Base-by-base conservation (phyloP, 1,140 invertebrate species). In the Leptinotarsa defecta region DNA sequence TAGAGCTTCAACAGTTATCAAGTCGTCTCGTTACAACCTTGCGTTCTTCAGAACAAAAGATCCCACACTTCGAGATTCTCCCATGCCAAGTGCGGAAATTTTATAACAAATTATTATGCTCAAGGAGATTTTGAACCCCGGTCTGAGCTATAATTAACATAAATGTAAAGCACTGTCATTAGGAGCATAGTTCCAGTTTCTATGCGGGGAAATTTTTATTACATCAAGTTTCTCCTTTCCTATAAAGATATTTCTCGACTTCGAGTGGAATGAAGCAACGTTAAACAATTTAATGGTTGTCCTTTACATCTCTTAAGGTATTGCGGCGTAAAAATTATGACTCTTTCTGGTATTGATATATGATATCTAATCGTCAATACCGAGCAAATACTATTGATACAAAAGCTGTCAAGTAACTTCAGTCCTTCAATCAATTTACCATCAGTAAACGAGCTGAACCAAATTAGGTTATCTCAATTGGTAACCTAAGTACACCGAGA, bases 61-160 rank as follows among this genome's bases (percentile, higher is more conserved):
- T 78, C 77, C 74, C 77, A 78, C 77, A 78, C 70, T 78, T 71
- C 8, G 70, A 65, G 70, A 76, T 76, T 76, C 72, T 78, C 77
- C 74, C 77, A 78, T 74, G 74, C 65, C 71, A 74, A 78, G 74
- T 78, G 77, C 77, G 77, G 77, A 78, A 78, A 78, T 73, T 78
- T 78, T 69, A 78, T 74, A 74, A 78, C 75, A 74, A 78, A 67
- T 76, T 78, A 62, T 8, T 71, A 72, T 75, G 64, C 68, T 76
- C 74, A 75, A 78, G 77, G 74, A 78, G 74, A 78, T 78, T 75
- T 78, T 74, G 74, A 78, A 78, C 77, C 74, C 74, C 52, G 22
- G 63, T 65, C 20, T 65, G 24, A 24, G 63, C 20, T 65, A 27
- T 27, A 65, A 65, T 65, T 65, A 65, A 19, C 63, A 65, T 65